These are phyloP conservation scores for Ceratina japonica DNA, from an alignment of 1,140 invertebrate genomes.

Conservation along the genomic window DNA sequence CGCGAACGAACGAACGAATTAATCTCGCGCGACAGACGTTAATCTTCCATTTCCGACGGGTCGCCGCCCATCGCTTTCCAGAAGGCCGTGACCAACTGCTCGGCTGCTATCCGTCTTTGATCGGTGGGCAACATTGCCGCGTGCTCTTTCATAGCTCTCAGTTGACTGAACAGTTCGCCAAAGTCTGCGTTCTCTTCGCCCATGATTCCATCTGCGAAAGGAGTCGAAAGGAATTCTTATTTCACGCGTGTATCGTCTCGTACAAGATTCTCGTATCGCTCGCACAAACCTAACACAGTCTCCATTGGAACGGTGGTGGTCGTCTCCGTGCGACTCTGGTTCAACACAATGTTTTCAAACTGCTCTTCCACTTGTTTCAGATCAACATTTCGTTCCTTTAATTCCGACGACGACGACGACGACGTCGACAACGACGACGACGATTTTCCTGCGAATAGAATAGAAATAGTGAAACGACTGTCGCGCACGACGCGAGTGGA, in stretches of 20 bases:
- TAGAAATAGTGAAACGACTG: not conserved
- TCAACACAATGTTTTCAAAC: constrained; percentile 71
- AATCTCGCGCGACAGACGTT: constrained; percentile 9
- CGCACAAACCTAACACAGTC: constrained; percentile 69
- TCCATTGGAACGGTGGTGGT: constrained; percentile 64
- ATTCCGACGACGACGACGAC: not conserved
- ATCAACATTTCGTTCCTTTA: constrained; percentile 52
- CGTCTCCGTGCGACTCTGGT: constrained; percentile 61
- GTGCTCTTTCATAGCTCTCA: constrained; percentile 85
- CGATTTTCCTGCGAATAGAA: constrained; percentile 46
- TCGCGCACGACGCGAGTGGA: not conserved
- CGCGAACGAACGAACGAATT: too few relatives aligned
- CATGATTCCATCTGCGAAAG: constrained; percentile 74
- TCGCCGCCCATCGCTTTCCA: constrained; percentile 89
- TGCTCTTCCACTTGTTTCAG: constrained; percentile 70
- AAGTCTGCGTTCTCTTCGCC: constrained; percentile 81
- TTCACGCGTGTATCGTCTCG: not conserved
- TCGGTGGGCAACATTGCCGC: constrained; percentile 82
- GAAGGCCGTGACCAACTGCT: constrained; percentile 88
- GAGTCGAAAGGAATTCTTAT: too few relatives aligned
- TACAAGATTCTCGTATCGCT: constrained; percentile 8
- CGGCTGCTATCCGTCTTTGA: constrained; percentile 86
- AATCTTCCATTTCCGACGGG: constrained; percentile 84
- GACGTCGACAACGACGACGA: not conserved
- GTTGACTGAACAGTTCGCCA: constrained; percentile 82